A percentile compares a stretch with the other conserved stretches of the same genome.
Evolutionary conservation across 2,797 vertebrate species (phyloP).

Genomic region (Acestrorhynchus altus): DNA sequence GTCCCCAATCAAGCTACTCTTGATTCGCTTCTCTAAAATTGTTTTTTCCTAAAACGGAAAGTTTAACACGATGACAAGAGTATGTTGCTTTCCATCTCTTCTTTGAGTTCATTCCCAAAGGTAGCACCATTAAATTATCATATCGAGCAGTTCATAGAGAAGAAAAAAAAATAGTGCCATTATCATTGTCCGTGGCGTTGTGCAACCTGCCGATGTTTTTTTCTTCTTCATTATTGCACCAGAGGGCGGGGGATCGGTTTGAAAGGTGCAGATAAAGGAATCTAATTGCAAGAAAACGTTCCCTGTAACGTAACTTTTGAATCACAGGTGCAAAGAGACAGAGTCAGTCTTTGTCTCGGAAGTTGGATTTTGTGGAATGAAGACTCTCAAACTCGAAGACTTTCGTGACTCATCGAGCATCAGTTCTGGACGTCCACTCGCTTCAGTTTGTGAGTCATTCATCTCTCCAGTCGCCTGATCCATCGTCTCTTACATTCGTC

Average conservation of each 20-base stretch:
- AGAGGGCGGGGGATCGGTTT: conserved; percentile 26
- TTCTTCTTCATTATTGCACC: conserved; percentile 59
- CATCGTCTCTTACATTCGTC: conserved; percentile 55
- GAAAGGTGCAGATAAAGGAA: conserved; percentile 60
- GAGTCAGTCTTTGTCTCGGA: conserved; percentile 50
- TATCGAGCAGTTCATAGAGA: conserved; percentile 76
- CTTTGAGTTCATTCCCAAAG: conserved; percentile 75
- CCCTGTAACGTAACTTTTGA: conserved; percentile 61
- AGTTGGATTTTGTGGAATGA: conserved; percentile 53
- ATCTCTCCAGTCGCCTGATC: conserved; percentile 42
- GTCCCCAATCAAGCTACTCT: conserved; percentile 57
- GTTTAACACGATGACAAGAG: conserved; percentile 65
- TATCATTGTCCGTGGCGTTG: conserved; percentile 80
- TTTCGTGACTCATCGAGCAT: conserved; percentile 43
- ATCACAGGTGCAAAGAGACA: conserved; percentile 63
- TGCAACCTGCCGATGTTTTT: conserved; percentile 75
- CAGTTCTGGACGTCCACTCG: conserved; percentile 43
- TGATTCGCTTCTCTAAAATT: conserved; percentile 40
- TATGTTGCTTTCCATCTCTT: conserved; percentile 67
- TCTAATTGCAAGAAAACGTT: conserved; percentile 58
- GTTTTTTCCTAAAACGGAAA: conserved; percentile 86
- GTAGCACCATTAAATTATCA: conserved; percentile 83
- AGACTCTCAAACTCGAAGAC: conserved; percentile 44
- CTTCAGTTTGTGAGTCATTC: conserved; percentile 41
- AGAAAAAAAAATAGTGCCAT: conserved; percentile 75